These are phyloP conservation scores for Epinotia brunnichana DNA, from an alignment of 2,888 invertebrate genomes.

Conservation along the genomic window DNA sequence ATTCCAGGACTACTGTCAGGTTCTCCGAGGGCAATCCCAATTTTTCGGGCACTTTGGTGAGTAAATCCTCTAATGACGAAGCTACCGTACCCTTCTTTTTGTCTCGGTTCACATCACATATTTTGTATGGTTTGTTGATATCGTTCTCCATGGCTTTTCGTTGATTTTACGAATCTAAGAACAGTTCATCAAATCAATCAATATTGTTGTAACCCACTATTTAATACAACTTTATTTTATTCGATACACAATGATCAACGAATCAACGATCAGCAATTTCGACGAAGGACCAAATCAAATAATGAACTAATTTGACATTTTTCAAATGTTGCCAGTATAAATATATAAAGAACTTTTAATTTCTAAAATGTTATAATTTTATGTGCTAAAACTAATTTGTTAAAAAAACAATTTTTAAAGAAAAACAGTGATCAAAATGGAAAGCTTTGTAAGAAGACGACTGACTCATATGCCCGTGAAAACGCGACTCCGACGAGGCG, in stretches of 20 bases:
- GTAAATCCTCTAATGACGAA: conserved; percentile 89
- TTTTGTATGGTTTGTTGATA: conserved; percentile 88
- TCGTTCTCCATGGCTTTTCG: conserved; percentile 81
- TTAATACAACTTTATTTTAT: conserved; percentile 8
- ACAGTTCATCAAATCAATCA: conserved; percentile 38
- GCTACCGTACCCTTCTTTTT: conserved; percentile 93
- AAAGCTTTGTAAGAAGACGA: conserved; percentile 30
- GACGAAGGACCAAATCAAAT: conserved; percentile 7
- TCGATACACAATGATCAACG: background rate
- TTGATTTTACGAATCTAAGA: conserved; percentile 25
- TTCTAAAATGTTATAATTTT: background rate
- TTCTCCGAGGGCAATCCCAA: conserved; percentile 86
- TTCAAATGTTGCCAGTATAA: conserved; percentile 25
- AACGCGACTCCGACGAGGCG: conserved; percentile 43
- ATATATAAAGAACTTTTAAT: background rate
- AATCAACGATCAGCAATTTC: conserved; percentile 6
- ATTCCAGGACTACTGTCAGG: conserved; percentile 93
- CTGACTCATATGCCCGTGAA: conserved; percentile 35
- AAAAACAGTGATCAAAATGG: background rate
- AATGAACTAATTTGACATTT: conserved; percentile 27
- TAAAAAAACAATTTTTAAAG: background rate
- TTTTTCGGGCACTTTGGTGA: conserved; percentile 89
- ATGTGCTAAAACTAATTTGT: background rate
- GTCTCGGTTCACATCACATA: conserved; percentile 90
- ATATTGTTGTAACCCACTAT: conserved; percentile 1